These are phyloP conservation scores for Xerus rutilus DNA, from an alignment of 2,797 vertebrate genomes.

Conservation along the genomic window DNA sequence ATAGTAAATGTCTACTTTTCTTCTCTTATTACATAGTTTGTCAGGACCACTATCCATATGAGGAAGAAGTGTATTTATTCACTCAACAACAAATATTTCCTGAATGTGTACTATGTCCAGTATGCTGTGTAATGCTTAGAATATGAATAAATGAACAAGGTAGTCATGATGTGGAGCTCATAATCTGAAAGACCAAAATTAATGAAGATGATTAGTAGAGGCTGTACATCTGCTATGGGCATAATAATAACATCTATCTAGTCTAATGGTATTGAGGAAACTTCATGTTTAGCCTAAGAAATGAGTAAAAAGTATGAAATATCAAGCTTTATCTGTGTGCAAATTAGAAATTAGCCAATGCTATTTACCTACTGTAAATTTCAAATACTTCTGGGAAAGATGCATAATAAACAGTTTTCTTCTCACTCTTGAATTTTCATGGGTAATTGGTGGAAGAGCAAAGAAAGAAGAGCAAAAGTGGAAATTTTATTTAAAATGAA, in stretches of 20 bases:
- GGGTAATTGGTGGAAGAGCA: background rate
- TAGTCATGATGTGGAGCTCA: background rate
- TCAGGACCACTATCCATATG: background rate
- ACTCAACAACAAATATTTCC: background rate
- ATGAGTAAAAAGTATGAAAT: background rate
- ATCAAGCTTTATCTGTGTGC: background rate
- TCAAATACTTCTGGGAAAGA: background rate
- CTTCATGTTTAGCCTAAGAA: background rate
- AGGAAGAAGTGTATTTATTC: background rate
- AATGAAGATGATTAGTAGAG: background rate
- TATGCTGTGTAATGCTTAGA: background rate
- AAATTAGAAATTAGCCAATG: background rate
- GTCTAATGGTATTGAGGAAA: background rate
- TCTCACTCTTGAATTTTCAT: background rate
- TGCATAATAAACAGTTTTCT: background rate
- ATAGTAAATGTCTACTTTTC: slow-evolving; percentile 15
- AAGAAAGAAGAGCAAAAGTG: background rate
- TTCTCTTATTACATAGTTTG: background rate
- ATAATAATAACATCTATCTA: background rate
- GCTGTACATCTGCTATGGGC: background rate
- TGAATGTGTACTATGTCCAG: background rate
- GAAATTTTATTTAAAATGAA: background rate
- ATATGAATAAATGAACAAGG: background rate
- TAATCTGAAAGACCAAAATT: background rate
- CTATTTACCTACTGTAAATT: background rate